Percentiles rank a stretch among this genome's conserved stretches.
phyloP scores from a whole-genome alignment of 2,888 invertebrate species.

The Spisula subtruncata region DNA sequence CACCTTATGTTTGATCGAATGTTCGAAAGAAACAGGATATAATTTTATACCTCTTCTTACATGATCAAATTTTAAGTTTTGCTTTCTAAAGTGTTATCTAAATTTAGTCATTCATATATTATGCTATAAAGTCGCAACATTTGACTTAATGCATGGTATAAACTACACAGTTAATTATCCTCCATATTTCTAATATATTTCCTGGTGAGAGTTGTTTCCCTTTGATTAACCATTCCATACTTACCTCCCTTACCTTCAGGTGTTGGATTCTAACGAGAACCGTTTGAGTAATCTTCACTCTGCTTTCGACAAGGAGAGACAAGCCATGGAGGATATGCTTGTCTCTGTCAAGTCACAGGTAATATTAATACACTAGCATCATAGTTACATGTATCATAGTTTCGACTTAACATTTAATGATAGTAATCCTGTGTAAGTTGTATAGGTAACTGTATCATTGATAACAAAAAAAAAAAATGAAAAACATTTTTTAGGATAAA shows the following conservation, averaged over 20 bases:
- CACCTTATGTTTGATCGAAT: too few relatives aligned
- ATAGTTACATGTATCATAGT: too few relatives aligned
- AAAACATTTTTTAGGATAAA: too few relatives aligned
- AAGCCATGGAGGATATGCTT: constrained; percentile 79
- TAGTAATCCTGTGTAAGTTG: too few relatives aligned
- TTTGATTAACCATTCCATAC: constrained; percentile 35
- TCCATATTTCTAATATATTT: not conserved
- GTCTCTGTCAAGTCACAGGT: constrained; percentile 80
- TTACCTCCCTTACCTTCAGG: constrained; percentile 63
- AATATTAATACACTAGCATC: constrained; percentile 38
- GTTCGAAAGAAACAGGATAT: too few relatives aligned
- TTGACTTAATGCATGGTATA: constrained; percentile 10
- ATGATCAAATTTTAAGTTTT: too few relatives aligned
- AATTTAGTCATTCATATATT: too few relatives aligned
- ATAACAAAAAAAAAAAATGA: too few relatives aligned
- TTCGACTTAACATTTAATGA: not conserved
- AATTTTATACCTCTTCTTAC: too few relatives aligned
- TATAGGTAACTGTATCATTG: too few relatives aligned
- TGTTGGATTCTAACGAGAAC: constrained; percentile 74
- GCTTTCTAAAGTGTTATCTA: too few relatives aligned
- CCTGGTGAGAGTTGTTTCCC: constrained; percentile 44
- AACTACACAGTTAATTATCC: not conserved
- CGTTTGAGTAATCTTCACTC: constrained; percentile 75
- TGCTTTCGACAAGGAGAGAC: constrained; percentile 79
- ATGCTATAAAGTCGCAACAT: too few relatives aligned